Base-by-base conservation (phyloP, 2,888 invertebrate genomes). In the Cetonia aurata region DNA sequence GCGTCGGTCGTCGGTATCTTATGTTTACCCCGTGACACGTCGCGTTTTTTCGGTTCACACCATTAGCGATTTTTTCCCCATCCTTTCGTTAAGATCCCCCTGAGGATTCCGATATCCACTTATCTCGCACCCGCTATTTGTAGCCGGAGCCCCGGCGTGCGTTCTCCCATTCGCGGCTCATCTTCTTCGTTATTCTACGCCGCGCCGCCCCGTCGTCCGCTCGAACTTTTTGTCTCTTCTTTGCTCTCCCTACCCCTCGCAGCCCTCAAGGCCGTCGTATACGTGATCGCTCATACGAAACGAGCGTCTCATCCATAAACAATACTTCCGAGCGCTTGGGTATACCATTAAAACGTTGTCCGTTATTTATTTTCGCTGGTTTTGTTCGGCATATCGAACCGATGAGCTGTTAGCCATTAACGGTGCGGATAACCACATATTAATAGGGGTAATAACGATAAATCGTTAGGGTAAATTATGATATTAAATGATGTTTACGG, bases 101-200 rank as follows among this genome's bases (percentile, higher is more conserved):
- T 10, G 62, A 62, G 50, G 62, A 48, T 62, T 52, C 59, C 60
- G 60, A 60, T 56, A 67, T 55, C 67, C 67, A 67, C 67, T 67
- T 67, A 56, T 67, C 69, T 60, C 69, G 59, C 59, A 42, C 52
- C 53, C 25, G 25, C 25, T 69, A 69, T 69, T 69, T 69, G 52
- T 60, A 60, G 69, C 59, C 52, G 33, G 62, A 1, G 37, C 12
- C 44, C 25, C 25, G 25, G 25, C 12, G 44, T 44, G 44, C 44
- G 53, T 8, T 48, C 48, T 48, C 48, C 62, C 48, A 37, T 48
- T 62, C 31, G 46, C 62, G 9, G 44, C 25, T 31, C 53, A 44
- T 46, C 44, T 59, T 25, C 44, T 44, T 25, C 59, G 41, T 19
- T 19, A 19, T 41, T 44, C 10, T 44, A 8, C 25, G 12, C 53